Evolutionary conservation across 37 sponge, comb jelly and placozoan genomes (phyloP), one percentile per base, ranked within the genome.

Genomic region (Spongia lamella): DNA sequence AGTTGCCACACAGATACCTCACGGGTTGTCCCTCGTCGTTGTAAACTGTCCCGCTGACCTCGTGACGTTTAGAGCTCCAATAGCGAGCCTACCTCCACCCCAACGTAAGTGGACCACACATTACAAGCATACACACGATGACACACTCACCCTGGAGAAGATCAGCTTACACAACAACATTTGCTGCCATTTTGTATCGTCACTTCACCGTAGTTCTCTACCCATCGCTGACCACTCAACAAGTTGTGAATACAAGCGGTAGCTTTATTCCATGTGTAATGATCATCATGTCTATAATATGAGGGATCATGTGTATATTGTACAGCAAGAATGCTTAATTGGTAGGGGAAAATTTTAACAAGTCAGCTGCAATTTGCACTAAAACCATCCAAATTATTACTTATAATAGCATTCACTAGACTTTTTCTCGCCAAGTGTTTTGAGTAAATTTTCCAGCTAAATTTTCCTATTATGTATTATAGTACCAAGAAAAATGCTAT

Each of bases 131-230:
- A 43, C 47, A 43, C 47, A 43, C 47, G 9, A 5, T 13, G 7
- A 43, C 47, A 66, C 27, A 26, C 61, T 7, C 13, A 85, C 91
- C 83, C 85, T 90, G 59, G 60, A 68, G 54, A 90, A 90, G 3
- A 88, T 85, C 32, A 90, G 74, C 57, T 81, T 90, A 73, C n/a
- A n/a, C 91, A 90, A 56, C 60, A 63, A 56, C 87, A 90, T 56
- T 73, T 66, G 62, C 72, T 72, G 20, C 31, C 30, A 51, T 90
- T 90, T 63, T 72, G 84, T 56, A 92, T 88, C 21, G 30, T 38
- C 85, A 92, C 80, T 35, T 84, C 79, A 15, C 93, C 93, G 51
- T 92, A 92, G 52, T 88, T 80, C 63, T 92, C 93, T 35, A 92
- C 82, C 84, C 93, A 88, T 37, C 93, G 53, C 36, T 88, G 86